These are phyloP conservation scores for Habrosyne pyritoides DNA, from an alignment of 2,888 invertebrate species.

Conservation along the genomic window DNA sequence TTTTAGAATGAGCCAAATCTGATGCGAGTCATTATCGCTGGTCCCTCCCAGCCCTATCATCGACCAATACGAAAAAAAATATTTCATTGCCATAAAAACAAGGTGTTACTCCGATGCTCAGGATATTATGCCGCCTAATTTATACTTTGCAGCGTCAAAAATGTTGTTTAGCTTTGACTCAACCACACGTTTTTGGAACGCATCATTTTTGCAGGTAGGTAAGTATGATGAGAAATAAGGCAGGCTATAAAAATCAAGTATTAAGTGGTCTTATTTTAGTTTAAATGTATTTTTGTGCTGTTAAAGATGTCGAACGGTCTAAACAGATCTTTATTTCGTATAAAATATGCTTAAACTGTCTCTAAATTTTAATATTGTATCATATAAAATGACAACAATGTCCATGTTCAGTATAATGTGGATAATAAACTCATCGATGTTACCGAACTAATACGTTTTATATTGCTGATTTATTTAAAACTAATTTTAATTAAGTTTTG, in stretches of 20 bases:
- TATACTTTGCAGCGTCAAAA: constrained; percentile 52
- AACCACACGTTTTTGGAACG: constrained; percentile 52
- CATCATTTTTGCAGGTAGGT: constrained; percentile 58
- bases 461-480: constrained; percentile 3
- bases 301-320: constrained; percentile 43
- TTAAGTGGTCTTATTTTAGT: constrained; percentile 54
- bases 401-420: constrained; percentile 41
- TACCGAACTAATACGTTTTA: constrained; percentile 7
- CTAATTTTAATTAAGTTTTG: background rate
- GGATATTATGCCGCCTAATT: constrained; percentile 59
- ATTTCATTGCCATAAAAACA: constrained; percentile 49
- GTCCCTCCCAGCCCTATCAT: constrained; percentile 49
- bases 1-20: constrained; percentile 52
- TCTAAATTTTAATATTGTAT: constrained; percentile 44
- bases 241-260: constrained; percentile 51
- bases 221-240: constrained; percentile 50
- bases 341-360: constrained; percentile 35
- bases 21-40: constrained; percentile 36
- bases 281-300: constrained; percentile 44
- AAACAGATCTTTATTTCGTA: constrained; percentile 42
- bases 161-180: constrained; percentile 53
- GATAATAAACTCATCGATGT: constrained; percentile 39
- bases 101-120: constrained; percentile 49
- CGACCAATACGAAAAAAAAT: constrained; percentile 55
- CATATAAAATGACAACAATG: constrained; percentile 43